A percentile compares a stretch with the other conserved stretches of the same genome.
phyloP scores from a whole-genome alignment of 2,888 invertebrate species.

The Stomorhina lunata region DNA sequence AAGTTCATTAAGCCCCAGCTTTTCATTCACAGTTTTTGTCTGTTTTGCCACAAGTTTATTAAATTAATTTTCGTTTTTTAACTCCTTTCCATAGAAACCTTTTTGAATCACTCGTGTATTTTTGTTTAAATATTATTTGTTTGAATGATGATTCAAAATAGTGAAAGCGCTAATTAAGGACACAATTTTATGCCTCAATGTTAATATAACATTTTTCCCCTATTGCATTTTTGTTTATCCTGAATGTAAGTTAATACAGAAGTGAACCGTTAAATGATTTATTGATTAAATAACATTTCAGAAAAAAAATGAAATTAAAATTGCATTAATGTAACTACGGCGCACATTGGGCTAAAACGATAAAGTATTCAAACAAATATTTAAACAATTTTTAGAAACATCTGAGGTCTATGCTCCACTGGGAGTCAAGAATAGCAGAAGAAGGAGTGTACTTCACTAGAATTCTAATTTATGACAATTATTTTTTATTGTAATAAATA shows the following conservation, averaged over 20 bases:
- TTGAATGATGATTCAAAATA: constrained; percentile 25
- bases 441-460: too few relatives aligned
- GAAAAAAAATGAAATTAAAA: background rate
- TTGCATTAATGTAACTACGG: too few relatives aligned
- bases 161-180: constrained; percentile 39
- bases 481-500: too few relatives aligned
- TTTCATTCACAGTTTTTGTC: background rate
- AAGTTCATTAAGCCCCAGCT: constrained; percentile 49
- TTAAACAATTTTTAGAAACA: too few relatives aligned
- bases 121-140: background rate
- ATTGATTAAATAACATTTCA: constrained; percentile 43
- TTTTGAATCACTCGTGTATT: background rate
- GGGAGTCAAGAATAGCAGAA: too few relatives aligned
- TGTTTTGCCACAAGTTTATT: background rate
- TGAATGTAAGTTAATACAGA: background rate
- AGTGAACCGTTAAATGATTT: constrained; percentile 39
- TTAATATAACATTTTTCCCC: background rate
- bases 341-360: too few relatives aligned
- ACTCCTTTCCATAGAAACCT: background rate
- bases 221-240: background rate
- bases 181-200: constrained; percentile 11
- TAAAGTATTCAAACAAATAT: too few relatives aligned
- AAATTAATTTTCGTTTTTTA: constrained; percentile 5
- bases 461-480: too few relatives aligned
- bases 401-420: too few relatives aligned